Base-by-base conservation (phyloP, 2,888 invertebrate species). In the Drosophila recens region DNA sequence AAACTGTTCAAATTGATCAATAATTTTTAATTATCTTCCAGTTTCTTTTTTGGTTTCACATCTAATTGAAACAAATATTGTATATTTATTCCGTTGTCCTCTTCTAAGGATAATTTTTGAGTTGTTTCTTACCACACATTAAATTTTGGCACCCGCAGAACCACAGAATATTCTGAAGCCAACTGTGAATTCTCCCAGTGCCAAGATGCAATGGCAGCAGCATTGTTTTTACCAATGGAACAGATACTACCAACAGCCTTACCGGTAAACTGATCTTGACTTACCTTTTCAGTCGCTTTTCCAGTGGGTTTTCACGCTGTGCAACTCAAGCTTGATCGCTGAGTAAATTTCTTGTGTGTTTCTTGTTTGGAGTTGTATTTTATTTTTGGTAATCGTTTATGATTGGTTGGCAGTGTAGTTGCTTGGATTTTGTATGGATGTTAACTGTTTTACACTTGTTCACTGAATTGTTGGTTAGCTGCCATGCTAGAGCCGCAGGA, bases 181-280 rank as follows among this genome's bases (percentile, higher is more conserved):
- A 89, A 92, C 93, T 93, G 93, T 93, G 93, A 93, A 93, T 93
- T 93, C 93, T 93, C 93, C 93, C 93, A 93, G 93, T 93, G 93
- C 93, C 93, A 93, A 93, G 93, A 89, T 72, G 79, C 85, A 91
- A 88, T 79, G 80, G 70, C 71, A 76, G 85, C 75, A 38, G 11
- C 13, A 0, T 6, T 20, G 11, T 38, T 46, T 20, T 23, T 34
- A 23, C 11, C 52, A 34, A 20, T 15, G 17, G 15, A n/a, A 20
- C 36, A 34, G 10, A 2, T 4, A 46, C 20, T 3, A 4, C 33
- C 9, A 10, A 8, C 23, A 13, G 4, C 10, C 40, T 49, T 23
- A 23, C 33, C 45, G 15, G 10, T n/a, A 1, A 51, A 10, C 8
- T 52, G 52, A 52, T 62, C 40, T 42, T 8, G 13, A 52, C 61